Evolutionary conservation across 1,140 invertebrate genomes (phyloP).

Genomic region (Drosophila baimaii): DNA sequence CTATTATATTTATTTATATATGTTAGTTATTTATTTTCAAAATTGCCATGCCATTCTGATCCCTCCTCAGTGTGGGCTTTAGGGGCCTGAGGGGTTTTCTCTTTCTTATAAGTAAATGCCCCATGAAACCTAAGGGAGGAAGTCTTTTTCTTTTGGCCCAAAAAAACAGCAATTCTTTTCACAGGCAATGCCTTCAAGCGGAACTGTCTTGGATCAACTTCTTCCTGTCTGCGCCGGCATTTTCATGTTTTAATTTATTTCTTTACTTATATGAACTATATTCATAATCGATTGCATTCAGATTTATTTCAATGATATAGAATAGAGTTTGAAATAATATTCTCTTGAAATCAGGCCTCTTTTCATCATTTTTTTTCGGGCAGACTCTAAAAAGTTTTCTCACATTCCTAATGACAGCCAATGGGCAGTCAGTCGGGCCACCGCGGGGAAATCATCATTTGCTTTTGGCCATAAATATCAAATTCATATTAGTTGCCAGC

Average conservation of each 20-base stretch:
- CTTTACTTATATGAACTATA: no score
- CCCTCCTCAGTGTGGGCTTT: no score
- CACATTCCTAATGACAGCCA: slow-evolving; percentile 49
- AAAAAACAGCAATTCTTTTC: slow-evolving; percentile 38
- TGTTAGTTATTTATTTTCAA: background rate
- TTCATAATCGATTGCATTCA: no score
- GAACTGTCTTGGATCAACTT: slow-evolving; percentile 46
- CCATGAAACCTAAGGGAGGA: no score
- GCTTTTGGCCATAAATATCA: slow-evolving; percentile 58
- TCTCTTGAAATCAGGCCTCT: background rate
- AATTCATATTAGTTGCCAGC: slow-evolving; percentile 67
- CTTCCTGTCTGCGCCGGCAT: slow-evolving; percentile 7
- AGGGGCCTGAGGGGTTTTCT: no score
- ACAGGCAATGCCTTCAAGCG: slow-evolving; percentile 67
- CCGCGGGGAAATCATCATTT: slow-evolving; percentile 48
- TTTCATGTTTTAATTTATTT: slow-evolving; percentile 5
- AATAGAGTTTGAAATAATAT: no score
- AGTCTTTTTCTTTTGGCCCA: slow-evolving; percentile 8
- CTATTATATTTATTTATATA: background rate
- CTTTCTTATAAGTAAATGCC: no score
- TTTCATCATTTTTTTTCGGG: background rate
- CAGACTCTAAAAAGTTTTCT: slow-evolving; percentile 31
- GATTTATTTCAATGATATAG: no score
- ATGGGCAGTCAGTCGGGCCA: slow-evolving; percentile 13
- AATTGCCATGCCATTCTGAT: no score